Base-by-base conservation (phyloP, 2,113 vertebrate genomes). In the Antechinus stuartii region DNA sequence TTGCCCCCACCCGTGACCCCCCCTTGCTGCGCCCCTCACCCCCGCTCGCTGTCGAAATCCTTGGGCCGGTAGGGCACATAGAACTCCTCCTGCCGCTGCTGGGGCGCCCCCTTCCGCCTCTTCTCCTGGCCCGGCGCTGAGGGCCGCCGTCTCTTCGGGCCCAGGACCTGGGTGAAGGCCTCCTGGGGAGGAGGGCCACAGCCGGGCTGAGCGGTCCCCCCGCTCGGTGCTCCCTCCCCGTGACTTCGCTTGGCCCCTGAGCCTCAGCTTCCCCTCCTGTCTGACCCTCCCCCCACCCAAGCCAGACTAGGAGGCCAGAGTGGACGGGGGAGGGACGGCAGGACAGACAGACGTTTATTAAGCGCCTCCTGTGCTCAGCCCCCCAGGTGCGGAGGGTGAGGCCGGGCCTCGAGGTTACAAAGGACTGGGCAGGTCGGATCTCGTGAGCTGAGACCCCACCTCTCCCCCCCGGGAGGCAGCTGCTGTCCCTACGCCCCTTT, bases 11-110 rank as follows among this genome's bases (percentile, higher is more conserved):
- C 49, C 49, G 5, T 49, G 49, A 49, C 0, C 0, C 0, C 0
- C 14, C 6, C 27, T 14, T 0, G 9, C 16, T 1, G 0, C 0
- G 54, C 93, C 54, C 91, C 96, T 98, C 98, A 99, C 99, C 99
- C 99, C 96, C 99, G 98, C 97, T 99, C 99, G 0, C 99, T 99
- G 95, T 99, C 98, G 0, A 99, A 99, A 97, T 99, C 99, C 98
- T 99, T 99, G 89, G 99, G 99, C 97, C 98, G 98, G 97, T 99
- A 99, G 0, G 99, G 99, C 97, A 99, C 98, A 94, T 99, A 99
- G 98, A 99, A 99, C 0, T 99, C 99, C 91, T 98, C 97, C 0
- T 99, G 99, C 96, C 84, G 98, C 93, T 96, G 97, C 0, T 52
- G 8, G 42, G 96, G 96, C 0, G 10, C 68, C 0, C 27, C 47